These are phyloP conservation scores for Pseudochirops cupreus DNA, from an alignment of 2,797 vertebrate genomes.

Conservation along the genomic window DNA sequence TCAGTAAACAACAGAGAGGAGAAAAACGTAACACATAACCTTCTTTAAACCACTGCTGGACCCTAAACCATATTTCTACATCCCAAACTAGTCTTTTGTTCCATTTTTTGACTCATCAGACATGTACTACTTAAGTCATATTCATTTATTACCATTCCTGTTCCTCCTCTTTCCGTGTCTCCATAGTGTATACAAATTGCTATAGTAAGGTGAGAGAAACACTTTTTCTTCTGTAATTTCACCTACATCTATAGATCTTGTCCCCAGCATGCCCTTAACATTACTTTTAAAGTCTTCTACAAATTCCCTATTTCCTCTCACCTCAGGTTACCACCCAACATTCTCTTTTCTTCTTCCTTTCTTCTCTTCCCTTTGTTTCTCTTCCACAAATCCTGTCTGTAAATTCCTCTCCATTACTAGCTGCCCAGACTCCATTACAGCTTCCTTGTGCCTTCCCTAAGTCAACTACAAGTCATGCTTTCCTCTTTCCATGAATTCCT, in stretches of 20 bases:
- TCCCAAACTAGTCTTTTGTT: conserved; percentile 27
- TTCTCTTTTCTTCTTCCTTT: conserved; percentile 36
- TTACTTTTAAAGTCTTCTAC: conserved; percentile 4
- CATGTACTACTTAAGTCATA: conserved; percentile 26
- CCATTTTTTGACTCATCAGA: conserved; percentile 46
- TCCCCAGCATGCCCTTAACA: not conserved
- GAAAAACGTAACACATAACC: not conserved
- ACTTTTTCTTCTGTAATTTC: conserved; percentile 9
- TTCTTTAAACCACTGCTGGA: conserved; percentile 43
- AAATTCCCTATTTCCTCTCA: not conserved
- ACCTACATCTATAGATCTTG: not conserved
- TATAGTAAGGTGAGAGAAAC: conserved; percentile 8
- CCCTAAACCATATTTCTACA: conserved; percentile 30
- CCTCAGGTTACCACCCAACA: not conserved
- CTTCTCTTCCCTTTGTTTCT: conserved; percentile 23
- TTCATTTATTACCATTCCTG: conserved; percentile 24
- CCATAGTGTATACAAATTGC: not conserved
- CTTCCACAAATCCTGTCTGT: not conserved
- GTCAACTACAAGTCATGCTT: conserved; percentile 21
- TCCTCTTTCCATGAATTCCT: conserved; percentile 22
- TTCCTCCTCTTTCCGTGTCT: conserved; percentile 7
- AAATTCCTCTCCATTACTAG: conserved; percentile 29
- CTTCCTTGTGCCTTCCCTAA: conserved; percentile 9
- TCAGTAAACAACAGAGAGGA: not conserved
- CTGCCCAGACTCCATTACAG: not conserved